Percentiles rank a stretch among this genome's conserved stretches.
Conservation (phyloP, 2,888 invertebrate species). For the Harpagoxenus sublaevis region DNA sequence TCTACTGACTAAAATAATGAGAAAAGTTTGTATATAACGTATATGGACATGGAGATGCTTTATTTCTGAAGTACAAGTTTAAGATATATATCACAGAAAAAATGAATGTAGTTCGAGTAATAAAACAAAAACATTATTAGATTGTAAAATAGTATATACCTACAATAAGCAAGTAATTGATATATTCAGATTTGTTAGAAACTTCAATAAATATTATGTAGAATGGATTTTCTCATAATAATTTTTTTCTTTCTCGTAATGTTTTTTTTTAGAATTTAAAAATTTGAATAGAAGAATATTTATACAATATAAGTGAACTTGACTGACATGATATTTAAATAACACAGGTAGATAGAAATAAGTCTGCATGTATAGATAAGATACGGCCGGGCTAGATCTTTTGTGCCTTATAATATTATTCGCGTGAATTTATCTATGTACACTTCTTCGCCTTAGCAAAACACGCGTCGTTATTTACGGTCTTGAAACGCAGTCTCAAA, state of each 20-base stretch:
- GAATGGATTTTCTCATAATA: not conserved
- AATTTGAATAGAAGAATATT: not conserved
- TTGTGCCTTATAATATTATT: no score
- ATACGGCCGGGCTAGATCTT: no score
- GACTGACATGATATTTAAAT: no score
- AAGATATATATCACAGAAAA: slow-evolving; percentile 46
- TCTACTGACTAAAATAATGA: slow-evolving; percentile 48
- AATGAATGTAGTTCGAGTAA: slow-evolving; percentile 8
- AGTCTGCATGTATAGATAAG: no score
- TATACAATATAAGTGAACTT: no score
- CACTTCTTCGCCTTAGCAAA: no score
- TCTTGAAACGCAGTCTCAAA: no score
- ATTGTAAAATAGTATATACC: not conserved
- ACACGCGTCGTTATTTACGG: no score
- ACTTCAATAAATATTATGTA: not conserved
- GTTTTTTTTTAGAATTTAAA: not conserved
- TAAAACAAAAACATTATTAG: not conserved
- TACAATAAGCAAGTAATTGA: not conserved
- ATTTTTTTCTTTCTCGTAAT: not conserved
- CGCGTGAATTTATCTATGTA: no score
- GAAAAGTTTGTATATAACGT: slow-evolving; percentile 45
- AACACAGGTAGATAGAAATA: no score
- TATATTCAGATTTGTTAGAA: not conserved
- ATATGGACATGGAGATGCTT: slow-evolving; percentile 25
- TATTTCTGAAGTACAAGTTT: slow-evolving; percentile 38